Percentiles rank a stretch among this genome's conserved stretches.
phyloP scores from a whole-genome alignment of 2,797 vertebrate species.

The Sebastiscus tertius region DNA sequence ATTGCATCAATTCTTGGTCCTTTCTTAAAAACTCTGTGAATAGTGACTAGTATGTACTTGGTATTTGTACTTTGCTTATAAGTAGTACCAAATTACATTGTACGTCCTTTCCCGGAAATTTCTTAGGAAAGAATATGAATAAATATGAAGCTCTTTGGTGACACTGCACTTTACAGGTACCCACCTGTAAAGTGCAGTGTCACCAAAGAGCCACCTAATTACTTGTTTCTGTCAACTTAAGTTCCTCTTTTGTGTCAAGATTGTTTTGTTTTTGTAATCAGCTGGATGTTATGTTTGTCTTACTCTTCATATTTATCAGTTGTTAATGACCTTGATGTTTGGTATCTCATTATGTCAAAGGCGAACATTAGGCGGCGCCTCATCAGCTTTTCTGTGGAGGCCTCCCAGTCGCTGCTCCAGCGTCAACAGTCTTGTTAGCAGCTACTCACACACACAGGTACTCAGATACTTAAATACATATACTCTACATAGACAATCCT shows the following conservation, averaged over 20 bases:
- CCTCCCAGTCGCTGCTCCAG: conserved; percentile 95
- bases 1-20: not conserved
- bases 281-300: not conserved
- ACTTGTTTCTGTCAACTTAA: not conserved
- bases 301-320: not conserved
- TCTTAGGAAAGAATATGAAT: not conserved
- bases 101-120: not conserved
- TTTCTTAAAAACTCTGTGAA: not conserved
- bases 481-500: not conserved
- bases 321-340: not conserved
- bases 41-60: too few relatives aligned
- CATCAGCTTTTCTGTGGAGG: conserved; percentile 87
- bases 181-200: not conserved
- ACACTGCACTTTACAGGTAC: too few relatives aligned
- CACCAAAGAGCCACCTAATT: not conserved
- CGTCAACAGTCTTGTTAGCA: conserved; percentile 92
- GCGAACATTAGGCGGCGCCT: conserved; percentile 85
- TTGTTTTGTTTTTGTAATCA: not conserved
- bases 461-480: not conserved
- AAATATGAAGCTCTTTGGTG: too few relatives aligned
- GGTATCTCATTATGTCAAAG: conserved; percentile 69
- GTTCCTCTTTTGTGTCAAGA: not conserved
- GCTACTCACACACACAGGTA: conserved; percentile 91
- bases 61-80: not conserved
- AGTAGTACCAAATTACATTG: not conserved